Evolutionary conservation across 2,113 vertebrate genomes (phyloP), one percentile per base, ranked within the genome.

Genomic region (Odocoileus virginianus): DNA sequence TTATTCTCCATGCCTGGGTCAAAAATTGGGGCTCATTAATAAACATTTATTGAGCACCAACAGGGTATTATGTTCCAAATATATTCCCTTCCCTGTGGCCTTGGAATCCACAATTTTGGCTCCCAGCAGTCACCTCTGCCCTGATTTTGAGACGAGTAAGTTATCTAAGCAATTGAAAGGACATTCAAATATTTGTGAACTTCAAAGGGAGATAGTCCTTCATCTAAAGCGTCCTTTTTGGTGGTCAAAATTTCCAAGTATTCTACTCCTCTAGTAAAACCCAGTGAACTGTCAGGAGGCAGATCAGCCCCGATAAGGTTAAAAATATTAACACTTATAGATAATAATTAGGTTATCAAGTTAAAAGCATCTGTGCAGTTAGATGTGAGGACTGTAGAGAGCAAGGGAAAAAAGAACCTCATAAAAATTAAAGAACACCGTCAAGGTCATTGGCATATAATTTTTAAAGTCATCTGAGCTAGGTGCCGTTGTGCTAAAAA

Each of bases 31-130:
- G 96, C 97, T 98, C 98, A 98, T 98, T 98, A 98, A 98, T 98
- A 98, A 98, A 98, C 97, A 98, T 98, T 98, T 95, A 98, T 98
- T 97, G 97, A 95, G 87, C 95, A 98, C 94, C 98, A 97, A 97
- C 97, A 94, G 97, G 82, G 97, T 98, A 89, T 98, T 96, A 71
- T 95, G 95, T 95, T 98, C 95, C 95, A 97, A 96, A 98, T 94
- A 91, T 97, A 97, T 95, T 97, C 96, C 93, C 97, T 97, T 95
- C 98, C 96, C 96, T n/a, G 92, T 97, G 82, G 98, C 91, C 79
- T 95, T 91, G 95, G 94, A 98, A 98, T 98, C 87, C 64, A 98
- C 96, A 97, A 90, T 97, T 97, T 95, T 95, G 97, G 95, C 96
- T 97, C 94, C 95, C 97, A 97, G 98, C 97, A 93, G 94, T 97